Evolutionary conservation across 2,113 vertebrate species (phyloP), one percentile per base, ranked within the genome.

Genomic region (Labeo rohita): DNA sequence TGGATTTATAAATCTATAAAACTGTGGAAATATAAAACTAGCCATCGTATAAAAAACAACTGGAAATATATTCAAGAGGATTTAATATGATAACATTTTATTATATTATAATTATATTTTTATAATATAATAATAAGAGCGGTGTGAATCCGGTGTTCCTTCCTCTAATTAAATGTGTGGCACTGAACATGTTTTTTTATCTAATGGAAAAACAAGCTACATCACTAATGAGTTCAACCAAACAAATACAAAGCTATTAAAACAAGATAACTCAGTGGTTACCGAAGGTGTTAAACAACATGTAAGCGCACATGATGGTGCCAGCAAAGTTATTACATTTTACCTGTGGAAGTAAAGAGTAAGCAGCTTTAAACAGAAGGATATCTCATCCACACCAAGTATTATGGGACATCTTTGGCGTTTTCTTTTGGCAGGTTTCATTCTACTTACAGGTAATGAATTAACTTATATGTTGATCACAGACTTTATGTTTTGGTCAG

Each of bases 221-320:
- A 81, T 65, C 80, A 3, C 47, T 68, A 68, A 68, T 68, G 80
- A 68, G 45, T 36, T 66, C 63, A 45, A 63, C 10, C 28, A 68
- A 84, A 63, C 34, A 11, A 76, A 65, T 47, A 61, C 21, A 34
- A 49, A 47, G 43, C 52, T 36, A 77, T 59, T 91, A 92, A 77
- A 92, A 92, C 84, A 90, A 73, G 79, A 92, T 84, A 91, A 87
- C 5, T 87, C 90, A 93, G 72, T 86, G 86, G 87, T 92, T 88
- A 93, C 85, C 15, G 23, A 21, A 94, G 91, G 94, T 94, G 94
- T 93, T 83, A 73, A 94, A 92, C 85, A 93, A 95, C 92, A 94
- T 78, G 50, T 59, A 70, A 65, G 61, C 59, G n/a, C 43, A 61
- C 15, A 39, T 50, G 54, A 21, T 6, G 15, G 3, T 23, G 50